Base-by-base conservation (phyloP, 2,888 invertebrate species). In the Hymenopus coronatus region DNA sequence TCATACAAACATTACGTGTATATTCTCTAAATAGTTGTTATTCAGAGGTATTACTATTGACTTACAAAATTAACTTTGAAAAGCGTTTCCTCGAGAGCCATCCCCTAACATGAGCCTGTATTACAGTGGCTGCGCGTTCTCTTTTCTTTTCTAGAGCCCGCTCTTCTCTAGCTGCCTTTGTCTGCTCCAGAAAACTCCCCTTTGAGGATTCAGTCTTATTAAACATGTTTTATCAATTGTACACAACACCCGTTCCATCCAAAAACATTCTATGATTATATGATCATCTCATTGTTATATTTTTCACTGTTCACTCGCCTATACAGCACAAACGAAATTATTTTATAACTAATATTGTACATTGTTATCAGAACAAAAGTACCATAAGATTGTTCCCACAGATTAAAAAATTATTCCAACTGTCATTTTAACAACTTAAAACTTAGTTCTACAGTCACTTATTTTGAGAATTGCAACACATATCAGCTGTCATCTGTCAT, bases 91-190 rank as follows among this genome's bases (percentile, higher is more conserved):
- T 95, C 3, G 95, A 94, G n/a, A 97, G 93, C 96, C 96, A 97
- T 90, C 97, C 97, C 92, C 97, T 95, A 82, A 97, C 93, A 88
- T 94, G 93, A n/a, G 97, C 95, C 93, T 98, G 98, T 90, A 98
- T 96, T 91, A 95, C 94, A 81, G 96, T 94, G 83, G 96, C 96
- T 70, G 97, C 97, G 91, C 94, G 94, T 92, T 98, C 97, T 90
- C 96, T 95, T 90, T 96, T 95, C 93, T 98, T 97, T 92, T 98
- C 98, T 88, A 96, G 94, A 0, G 97, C 98, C 89, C 98, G 95
- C 93, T 98, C 98, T 93, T 98, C 97, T 90, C 98, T 95, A 25
- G 98, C 98, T 46, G 97, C 97, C 93, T 98, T 98, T 7, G 97
- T 97, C 93, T 98, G 97, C 93, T 98, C 97, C 92, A 98, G 94